These are phyloP conservation scores for Halocynthia roretzi DNA, from an alignment of 23 tunicate species.

Conservation along the genomic window DNA sequence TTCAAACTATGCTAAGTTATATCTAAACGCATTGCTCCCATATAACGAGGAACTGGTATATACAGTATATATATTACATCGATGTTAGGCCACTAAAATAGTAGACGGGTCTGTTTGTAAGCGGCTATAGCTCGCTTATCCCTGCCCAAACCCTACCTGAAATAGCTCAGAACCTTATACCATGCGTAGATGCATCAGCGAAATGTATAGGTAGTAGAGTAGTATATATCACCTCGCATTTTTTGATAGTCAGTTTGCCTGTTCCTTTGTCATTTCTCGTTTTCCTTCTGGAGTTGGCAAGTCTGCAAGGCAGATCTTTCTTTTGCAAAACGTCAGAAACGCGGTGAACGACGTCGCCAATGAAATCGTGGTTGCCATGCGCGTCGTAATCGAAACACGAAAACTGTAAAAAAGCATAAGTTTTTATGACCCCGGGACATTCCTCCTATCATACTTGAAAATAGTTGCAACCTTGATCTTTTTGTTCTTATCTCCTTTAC, in stretches of 20 bases:
- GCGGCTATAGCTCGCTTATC: too few species aligned
- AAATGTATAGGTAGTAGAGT: too few species aligned
- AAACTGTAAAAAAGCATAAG: slow-evolving; percentile 30
- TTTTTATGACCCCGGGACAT: not conserved
- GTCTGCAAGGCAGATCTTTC: slow-evolving; percentile 1
- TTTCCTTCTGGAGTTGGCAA: not conserved
- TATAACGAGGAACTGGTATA: too few species aligned
- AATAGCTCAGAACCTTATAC: too few species aligned
- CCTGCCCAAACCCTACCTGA: too few species aligned
- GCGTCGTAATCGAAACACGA: slow-evolving; percentile 52
- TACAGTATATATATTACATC: too few species aligned
- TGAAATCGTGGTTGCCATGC: slow-evolving; percentile 40
- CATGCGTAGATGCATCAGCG: too few species aligned
- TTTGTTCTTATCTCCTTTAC: slow-evolving; percentile 30
- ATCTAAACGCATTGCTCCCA: too few species aligned
- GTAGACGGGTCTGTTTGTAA: too few species aligned
- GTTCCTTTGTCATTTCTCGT: slow-evolving; percentile 13
- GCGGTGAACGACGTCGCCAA: slow-evolving; percentile 42
- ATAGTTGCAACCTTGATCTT: slow-evolving; percentile 11
- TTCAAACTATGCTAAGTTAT: too few species aligned
- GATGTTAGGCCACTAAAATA: too few species aligned
- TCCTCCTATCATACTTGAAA: not conserved
- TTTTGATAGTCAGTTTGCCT: slow-evolving; percentile 6
- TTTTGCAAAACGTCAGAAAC: slow-evolving; percentile 13
- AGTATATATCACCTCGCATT: not conserved